Percentiles rank a stretch among this genome's conserved stretches.
Evolutionary conservation across 2,888 invertebrate species (phyloP).

Genomic region (Dynastes grantii): DNA sequence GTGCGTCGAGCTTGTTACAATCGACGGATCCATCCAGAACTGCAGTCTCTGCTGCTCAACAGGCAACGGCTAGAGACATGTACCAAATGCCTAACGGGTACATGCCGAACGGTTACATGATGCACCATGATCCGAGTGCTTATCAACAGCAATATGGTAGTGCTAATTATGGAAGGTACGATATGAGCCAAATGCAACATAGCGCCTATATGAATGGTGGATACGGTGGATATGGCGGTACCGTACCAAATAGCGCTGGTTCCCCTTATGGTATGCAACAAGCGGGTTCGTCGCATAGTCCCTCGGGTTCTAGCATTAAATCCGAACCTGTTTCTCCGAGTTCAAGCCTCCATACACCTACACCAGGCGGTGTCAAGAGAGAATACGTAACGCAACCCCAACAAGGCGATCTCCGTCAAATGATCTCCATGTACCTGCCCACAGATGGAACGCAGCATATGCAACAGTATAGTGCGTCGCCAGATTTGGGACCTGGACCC

Average conservation of each 20-base stretch:
- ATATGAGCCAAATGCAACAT: conserved; percentile 90
- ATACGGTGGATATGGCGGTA: conserved; percentile 82
- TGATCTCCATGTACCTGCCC: conserved; percentile 85
- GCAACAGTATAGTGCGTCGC: conserved; percentile 79
- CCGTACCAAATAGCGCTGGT: conserved; percentile 75
- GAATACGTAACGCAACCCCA: conserved; percentile 76
- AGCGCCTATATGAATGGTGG: conserved; percentile 85
- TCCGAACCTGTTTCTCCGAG: conserved; percentile 90
- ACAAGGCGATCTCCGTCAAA: conserved; percentile 78
- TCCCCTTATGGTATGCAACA: conserved; percentile 84
- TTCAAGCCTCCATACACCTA: conserved; percentile 76
- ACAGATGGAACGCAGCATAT: conserved; percentile 79
- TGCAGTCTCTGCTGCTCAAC: conserved; percentile 76
- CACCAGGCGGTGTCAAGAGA: conserved; percentile 77
- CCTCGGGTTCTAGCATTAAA: conserved; percentile 90
- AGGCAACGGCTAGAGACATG: conserved; percentile 81
- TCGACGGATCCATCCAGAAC: conserved; percentile 72
- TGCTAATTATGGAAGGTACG: conserved; percentile 87
- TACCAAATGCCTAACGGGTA: conserved; percentile 95
- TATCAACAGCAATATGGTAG: conserved; percentile 85
- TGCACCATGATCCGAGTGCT: conserved; percentile 85
- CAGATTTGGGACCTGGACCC: conserved; percentile 77
- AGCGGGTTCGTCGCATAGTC: conserved; percentile 85
- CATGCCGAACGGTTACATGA: conserved; percentile 97
- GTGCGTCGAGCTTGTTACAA: conserved; percentile 76